These are phyloP conservation scores for Horisme vitalbata DNA, from an alignment of 2,888 invertebrate species.

Conservation along the genomic window DNA sequence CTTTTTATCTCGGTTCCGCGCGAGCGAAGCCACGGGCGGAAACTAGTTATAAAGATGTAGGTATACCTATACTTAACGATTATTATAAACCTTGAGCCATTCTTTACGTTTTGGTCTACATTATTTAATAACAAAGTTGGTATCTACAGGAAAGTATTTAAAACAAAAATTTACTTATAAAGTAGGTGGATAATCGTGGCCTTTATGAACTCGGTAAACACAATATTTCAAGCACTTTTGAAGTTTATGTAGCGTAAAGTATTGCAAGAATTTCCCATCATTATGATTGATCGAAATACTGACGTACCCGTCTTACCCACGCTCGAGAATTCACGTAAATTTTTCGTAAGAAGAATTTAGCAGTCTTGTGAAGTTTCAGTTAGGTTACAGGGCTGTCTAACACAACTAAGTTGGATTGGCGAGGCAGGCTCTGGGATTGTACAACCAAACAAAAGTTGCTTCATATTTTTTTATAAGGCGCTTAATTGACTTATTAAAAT, in stretches of 20 bases:
- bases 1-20: too few relatives aligned
- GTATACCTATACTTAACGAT: too few relatives aligned
- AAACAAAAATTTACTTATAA: neutral
- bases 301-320: slow-evolving; percentile 11
- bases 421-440: neutral
- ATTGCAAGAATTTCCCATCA: slow-evolving; percentile 22
- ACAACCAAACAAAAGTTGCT: too few relatives aligned
- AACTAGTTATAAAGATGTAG: too few relatives aligned
- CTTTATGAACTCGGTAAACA: slow-evolving; percentile 4
- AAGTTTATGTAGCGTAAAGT: slow-evolving; percentile 1
- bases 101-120: too few relatives aligned
- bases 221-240: slow-evolving; percentile 5
- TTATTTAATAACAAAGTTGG: neutral
- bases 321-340: slow-evolving; percentile 17
- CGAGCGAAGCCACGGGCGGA: too few relatives aligned
- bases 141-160: neutral
- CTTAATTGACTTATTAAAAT: too few relatives aligned
- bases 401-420: too few relatives aligned
- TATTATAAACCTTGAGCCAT: too few relatives aligned
- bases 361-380: slow-evolving; percentile 12
- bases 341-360: slow-evolving; percentile 19
- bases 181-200: slow-evolving; percentile 2
- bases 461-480: too few relatives aligned
- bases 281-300: slow-evolving; percentile 28
- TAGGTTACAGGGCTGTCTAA: slow-evolving; percentile 2